Evolutionary conservation across 2,888 invertebrate genomes (phyloP), one percentile per base, ranked within the genome.

Genomic region (Volucella inflata): DNA sequence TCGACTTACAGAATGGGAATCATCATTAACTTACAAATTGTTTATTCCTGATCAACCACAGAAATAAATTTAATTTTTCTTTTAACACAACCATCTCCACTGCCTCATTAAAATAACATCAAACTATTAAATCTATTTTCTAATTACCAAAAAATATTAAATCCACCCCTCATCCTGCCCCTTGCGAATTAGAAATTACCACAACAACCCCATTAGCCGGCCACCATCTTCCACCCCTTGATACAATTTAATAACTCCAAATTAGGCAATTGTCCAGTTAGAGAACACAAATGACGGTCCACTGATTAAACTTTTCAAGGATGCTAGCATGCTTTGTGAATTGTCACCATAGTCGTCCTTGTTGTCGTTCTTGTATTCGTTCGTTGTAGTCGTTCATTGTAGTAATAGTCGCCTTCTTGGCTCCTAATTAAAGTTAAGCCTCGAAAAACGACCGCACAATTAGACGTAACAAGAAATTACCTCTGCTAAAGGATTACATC

Each of bases 351-450:
- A 14, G 8, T n/a, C 48, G n/a, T n/a, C 2, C 48, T n/a, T 48
- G n/a, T 74, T 42, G 65, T 57, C 53, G 42, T 72, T 21, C 48
- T 12, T 48, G n/a, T 74, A 53, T 59, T 57, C 51, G 42, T 71
- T 21, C 21, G 21, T n/a, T n/a, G 59, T 21, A 14, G 57, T 59
- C 70, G 17, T 44, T 17, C 4, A 1, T 57, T n/a, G 53, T 57
- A 46, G 53, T 57, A 46, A 36, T 51, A 59, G 75, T 68, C 72
- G 85, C 81, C 81, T 81, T 85, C 89, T 91, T 90, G 89, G 87
- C 88, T 88, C 89, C 89, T 90, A 91, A 91, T 91, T 91, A 90
- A 90, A 90, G 91, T 90, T 90, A 91, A 91, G 91, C 91, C 90
- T 87, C 78, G 59, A 65, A 67, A 83, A 83, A 82, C 87, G 87